These are phyloP conservation scores for Pocota personata DNA, from an alignment of 2,888 invertebrate species.

Conservation along the genomic window DNA sequence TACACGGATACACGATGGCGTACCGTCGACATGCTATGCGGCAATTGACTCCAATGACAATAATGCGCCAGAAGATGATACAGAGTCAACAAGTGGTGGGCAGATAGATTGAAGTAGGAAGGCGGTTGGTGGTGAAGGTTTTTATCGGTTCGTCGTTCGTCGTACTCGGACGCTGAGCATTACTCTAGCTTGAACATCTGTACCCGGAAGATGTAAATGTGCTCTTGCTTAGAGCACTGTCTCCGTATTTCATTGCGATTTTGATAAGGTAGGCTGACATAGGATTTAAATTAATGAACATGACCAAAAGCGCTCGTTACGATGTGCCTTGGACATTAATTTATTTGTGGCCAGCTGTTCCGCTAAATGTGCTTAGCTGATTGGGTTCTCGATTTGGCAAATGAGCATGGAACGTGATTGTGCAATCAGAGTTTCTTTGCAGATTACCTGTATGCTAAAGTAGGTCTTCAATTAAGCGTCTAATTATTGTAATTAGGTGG, in stretches of 20 bases:
- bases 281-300: conserved; percentile 47
- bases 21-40: conserved; percentile 27
- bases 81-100: conserved; percentile 29
- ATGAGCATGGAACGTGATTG: not conserved
- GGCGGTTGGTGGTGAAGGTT: conserved; percentile 20
- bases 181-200: conserved; percentile 26
- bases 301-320: conserved; percentile 1
- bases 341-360: conserved; percentile 1
- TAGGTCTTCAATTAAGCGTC: not conserved
- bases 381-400: not conserved
- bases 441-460: not conserved
- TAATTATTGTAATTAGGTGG: conserved; percentile 4
- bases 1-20: conserved; percentile 40
- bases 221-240: not conserved
- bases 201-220: conserved; percentile 58
- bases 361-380: conserved; percentile 8
- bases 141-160: conserved; percentile 6
- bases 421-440: not conserved
- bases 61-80: conserved; percentile 45
- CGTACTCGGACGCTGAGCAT: not conserved
- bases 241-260: conserved; percentile 9
- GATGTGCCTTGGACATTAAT: conserved; percentile 5
- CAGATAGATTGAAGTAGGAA: not conserved
- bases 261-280: conserved; percentile 19
- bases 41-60: conserved; percentile 18